phyloP scores from a whole-genome alignment of 1,140 invertebrate genomes.

The Lordiphosa clarofinis region DNA sequence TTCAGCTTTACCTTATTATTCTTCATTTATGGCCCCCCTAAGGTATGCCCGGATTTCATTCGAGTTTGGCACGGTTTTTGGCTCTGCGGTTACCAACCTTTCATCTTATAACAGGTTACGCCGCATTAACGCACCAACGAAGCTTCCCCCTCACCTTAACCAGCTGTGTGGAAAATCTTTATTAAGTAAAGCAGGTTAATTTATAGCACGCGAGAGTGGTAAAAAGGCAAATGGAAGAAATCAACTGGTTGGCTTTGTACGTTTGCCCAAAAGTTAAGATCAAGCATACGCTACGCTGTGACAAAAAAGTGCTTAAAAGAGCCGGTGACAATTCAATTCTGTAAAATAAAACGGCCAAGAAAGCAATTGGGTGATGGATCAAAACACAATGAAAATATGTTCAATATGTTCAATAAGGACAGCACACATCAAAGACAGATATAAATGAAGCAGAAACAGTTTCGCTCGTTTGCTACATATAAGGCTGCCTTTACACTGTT shows the following conservation, averaged over 20 bases:
- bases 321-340: too few species aligned
- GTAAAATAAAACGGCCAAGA: too few species aligned
- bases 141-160: not conserved
- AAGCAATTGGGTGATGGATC: too few species aligned
- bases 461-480: too few species aligned
- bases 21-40: slow-evolving; percentile 27
- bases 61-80: not conserved
- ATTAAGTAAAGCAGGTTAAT: slow-evolving; percentile 45
- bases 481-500: too few species aligned
- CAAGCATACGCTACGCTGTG: too few species aligned
- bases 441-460: too few species aligned
- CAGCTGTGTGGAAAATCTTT: slow-evolving; percentile 25
- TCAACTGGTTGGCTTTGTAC: slow-evolving; percentile 33
- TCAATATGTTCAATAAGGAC: too few species aligned
- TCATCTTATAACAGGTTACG: slow-evolving; percentile 28
- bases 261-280: not conserved
- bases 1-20: slow-evolving; percentile 17
- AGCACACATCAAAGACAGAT: too few species aligned
- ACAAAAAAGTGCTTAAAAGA: too few species aligned
- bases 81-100: slow-evolving; percentile 10
- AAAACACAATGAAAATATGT: too few species aligned
- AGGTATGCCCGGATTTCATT: slow-evolving; percentile 28
- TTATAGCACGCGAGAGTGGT: slow-evolving; percentile 35
- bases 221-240: not conserved
- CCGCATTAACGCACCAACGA: slow-evolving; percentile 34